phyloP scores from a whole-genome alignment of 2,797 vertebrate species.

The Phataginus tetradactyla region DNA sequence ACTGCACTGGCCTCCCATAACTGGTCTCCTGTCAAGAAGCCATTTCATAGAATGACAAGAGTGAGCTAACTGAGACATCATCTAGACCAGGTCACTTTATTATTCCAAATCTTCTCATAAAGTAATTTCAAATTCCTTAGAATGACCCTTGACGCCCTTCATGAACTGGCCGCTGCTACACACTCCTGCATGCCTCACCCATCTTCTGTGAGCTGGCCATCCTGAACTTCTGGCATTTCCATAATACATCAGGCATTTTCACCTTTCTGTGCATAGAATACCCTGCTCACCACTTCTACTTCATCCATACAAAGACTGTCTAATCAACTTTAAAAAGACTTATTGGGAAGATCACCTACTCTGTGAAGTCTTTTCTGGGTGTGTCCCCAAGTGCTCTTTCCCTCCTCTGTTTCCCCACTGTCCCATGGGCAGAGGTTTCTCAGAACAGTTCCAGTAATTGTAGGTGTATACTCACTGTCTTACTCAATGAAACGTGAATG shows the following conservation, averaged over 20 bases:
- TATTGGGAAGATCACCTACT: neutral
- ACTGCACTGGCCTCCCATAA: neutral
- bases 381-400: neutral
- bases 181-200: neutral
- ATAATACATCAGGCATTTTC: neutral
- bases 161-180: neutral
- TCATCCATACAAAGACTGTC: constrained; percentile 12
- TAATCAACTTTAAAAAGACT: constrained; percentile 11
- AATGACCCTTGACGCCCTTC: neutral
- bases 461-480: neutral
- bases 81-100: neutral
- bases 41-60: constrained; percentile 27
- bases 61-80: constrained; percentile 22
- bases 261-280: constrained; percentile 3
- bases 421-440: neutral
- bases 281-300: neutral
- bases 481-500: neutral
- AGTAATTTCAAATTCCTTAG: neutral
- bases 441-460: neutral
- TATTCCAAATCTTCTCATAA: no score
- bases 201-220: neutral
- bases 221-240: constrained; percentile 14
- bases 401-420: constrained; percentile 16
- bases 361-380: constrained; percentile 33
- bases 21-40: constrained; percentile 6